A percentile compares a stretch with the other conserved stretches of the same genome.
phyloP scores from a whole-genome alignment of 2,888 invertebrate species.

The Noctuana brunneofusca region DNA sequence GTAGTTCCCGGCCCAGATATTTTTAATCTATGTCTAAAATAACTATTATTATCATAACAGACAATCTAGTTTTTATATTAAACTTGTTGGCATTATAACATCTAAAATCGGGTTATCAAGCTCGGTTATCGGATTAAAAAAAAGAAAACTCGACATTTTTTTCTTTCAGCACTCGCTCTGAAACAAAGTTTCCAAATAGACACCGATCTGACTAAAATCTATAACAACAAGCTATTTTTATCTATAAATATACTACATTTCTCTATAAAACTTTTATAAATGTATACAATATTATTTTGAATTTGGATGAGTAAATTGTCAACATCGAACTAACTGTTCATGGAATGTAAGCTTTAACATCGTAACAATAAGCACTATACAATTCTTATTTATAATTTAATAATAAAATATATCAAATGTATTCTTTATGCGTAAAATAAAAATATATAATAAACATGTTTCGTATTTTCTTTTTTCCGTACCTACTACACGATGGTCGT shows the following conservation, averaged over 20 bases:
- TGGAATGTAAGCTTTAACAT: constrained; percentile 45
- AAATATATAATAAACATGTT: background rate
- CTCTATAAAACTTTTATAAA: constrained; percentile 76
- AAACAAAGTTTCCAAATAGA: constrained; percentile 54
- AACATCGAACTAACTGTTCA: constrained; percentile 61
- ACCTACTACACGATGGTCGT: constrained; percentile 25
- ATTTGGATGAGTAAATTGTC: constrained; percentile 47
- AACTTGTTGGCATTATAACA: constrained; percentile 51
- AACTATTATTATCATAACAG: constrained; percentile 42
- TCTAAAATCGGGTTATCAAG: constrained; percentile 70
- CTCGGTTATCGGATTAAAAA: constrained; percentile 54
- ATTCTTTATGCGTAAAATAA: background rate
- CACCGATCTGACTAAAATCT: constrained; percentile 66
- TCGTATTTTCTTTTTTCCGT: constrained; percentile 6
- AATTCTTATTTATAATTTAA: constrained; percentile 1
- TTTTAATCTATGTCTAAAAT: constrained; percentile 38
- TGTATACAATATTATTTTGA: constrained; percentile 69
- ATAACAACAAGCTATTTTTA: constrained; percentile 49
- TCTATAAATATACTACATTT: constrained; percentile 38
- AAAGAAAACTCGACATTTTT: constrained; percentile 34
- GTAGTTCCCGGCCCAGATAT: constrained; percentile 8
- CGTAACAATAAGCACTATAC: constrained; percentile 46
- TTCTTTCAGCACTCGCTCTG: constrained; percentile 43
- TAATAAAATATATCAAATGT: background rate
- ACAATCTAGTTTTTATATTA: constrained; percentile 44